Base-by-base conservation (phyloP, 2,888 invertebrate genomes). In the Watsonalla cultraria region DNA sequence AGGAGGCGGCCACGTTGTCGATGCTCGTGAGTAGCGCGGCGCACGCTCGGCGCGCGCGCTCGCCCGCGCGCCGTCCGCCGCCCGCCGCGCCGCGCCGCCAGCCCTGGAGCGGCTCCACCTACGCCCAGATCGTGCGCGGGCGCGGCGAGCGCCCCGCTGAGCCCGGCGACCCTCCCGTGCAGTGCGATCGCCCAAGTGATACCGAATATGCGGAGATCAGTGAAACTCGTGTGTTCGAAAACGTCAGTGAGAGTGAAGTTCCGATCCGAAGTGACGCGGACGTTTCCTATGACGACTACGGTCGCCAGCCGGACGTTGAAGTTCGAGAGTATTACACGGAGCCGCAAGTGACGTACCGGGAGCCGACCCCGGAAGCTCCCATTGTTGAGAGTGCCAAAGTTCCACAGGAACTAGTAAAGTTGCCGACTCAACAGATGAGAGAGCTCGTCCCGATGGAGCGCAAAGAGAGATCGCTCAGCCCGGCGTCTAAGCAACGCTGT, bases 31-130 rank as follows among this genome's bases (percentile, higher is more conserved):
- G 76, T 56, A 74, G 74, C 60, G 80, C 68, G 49, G 83, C 86
- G 76, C 80, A 94, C 86, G 94, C 95, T 57, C 67, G 95, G 94
- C 55, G 59, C 71, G 78, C 60, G 77, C 78, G 39, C 60, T 78
- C 86, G 66, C 65, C 78, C 55, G 73, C 81, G 59, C 87, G 91
- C 58, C 84, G 89, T 37, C 93, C 33, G 92, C 92, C 11, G 86
- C 84, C 60, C 84, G 89, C 64, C 68, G 76, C 51, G 75, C 74
- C 51, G n/a, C n/a, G n/a, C n/a, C n/a, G n/a, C n/a, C n/a, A n/a
- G n/a, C n/a, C 24, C 24, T 24, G 24, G 24, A 24, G 24, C 24
- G 24, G 24, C 24, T 24, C 24, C 24, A 24, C 24, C 24, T 24
- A 24, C 24, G 24, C 24, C 24, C 24, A 24, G 24, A 24, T 24